phyloP scores from a whole-genome alignment of 2,113 vertebrate genomes.

The Cariama cristata region DNA sequence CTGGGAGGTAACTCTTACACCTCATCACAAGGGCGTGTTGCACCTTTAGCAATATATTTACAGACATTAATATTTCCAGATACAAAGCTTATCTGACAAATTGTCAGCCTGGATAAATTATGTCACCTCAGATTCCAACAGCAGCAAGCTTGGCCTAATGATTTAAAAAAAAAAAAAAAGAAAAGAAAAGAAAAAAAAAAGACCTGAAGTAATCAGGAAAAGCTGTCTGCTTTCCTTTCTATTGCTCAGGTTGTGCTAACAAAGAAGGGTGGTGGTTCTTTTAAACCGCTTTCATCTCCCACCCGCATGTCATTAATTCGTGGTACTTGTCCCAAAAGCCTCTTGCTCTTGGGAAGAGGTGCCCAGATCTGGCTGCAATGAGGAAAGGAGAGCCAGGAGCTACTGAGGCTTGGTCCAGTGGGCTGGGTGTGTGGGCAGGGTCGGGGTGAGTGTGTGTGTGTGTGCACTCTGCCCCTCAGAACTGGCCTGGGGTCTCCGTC shows the following conservation, averaged over 20 bases:
- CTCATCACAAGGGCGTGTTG: neutral
- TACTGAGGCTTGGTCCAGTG: neutral
- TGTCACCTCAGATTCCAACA: neutral
- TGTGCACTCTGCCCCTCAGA: neutral
- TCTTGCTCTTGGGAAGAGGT: neutral
- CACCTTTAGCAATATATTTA: neutral
- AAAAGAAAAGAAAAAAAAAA: neutral
- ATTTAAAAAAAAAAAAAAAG: neutral
- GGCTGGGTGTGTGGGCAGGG: accelerated
- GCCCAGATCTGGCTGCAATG: neutral
- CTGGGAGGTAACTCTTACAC: neutral
- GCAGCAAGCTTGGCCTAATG: neutral
- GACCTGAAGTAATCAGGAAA: neutral
- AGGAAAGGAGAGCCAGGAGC: neutral
- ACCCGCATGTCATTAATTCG: constrained; percentile 8
- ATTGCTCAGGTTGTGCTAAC: neutral
- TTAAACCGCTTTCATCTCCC: neutral
- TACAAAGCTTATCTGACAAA: neutral
- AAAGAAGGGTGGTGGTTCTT: neutral
- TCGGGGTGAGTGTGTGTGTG: accelerated
- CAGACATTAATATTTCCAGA: neutral
- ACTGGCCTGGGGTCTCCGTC: accelerated
- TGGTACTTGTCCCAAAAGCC: constrained; percentile 27
- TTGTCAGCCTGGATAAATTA: neutral
- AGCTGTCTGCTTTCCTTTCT: neutral